Evolutionary conservation across 1,140 invertebrate species (phyloP), one percentile per base, ranked within the genome.

Genomic region (Drosophila persimilis): DNA sequence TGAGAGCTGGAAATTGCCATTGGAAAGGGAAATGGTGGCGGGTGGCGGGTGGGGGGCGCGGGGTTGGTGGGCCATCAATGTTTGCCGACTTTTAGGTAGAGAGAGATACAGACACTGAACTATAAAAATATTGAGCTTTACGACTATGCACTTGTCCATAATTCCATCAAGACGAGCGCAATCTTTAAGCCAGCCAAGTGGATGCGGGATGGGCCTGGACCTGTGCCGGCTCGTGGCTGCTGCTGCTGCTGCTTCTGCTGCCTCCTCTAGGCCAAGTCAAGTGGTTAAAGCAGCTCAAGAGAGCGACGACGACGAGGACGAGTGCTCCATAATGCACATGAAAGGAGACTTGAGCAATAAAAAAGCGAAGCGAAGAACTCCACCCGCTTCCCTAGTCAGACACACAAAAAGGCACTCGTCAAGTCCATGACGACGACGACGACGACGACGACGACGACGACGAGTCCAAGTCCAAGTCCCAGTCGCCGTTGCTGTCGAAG

Each of bases 111-210:
- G 50, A 59, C 53, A 73, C 66, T 56, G 53, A 58, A 69, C 79
- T 71, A 83, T 83, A 78, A 85, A 88, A 81, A 85, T 85, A 88
- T 85, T 85, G 77, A 88, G 81, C 71, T 88, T 85, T 88, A 86
- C 62, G 81, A 86, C 83, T 77, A 59, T 77, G 81, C 61, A 88
- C 83, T 81, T 86, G 81, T 77, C 61, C 83, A 85, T 85, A 85
- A 85, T 85, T 85, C 81, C 81, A 85, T 85, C 81, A 72, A 62
- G 77, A 70, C 50, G 63, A 47, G 52, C 61, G 57, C 76, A 84
- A 83, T 83, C 81, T 85, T 85, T 88, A 85, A 85, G 65, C 76
- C 83, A 72, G 77, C 77, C 56, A 75, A 66, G 51, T 58, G 73
- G 46, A 52, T 56, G 35, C 45, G 56, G n/a, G 15, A 39, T 15